A percentile compares a stretch with the other conserved stretches of the same genome.
These are phyloP conservation scores for Chelonus insularis DNA, from an alignment of 1,140 invertebrate species.

Conservation along the genomic window DNA sequence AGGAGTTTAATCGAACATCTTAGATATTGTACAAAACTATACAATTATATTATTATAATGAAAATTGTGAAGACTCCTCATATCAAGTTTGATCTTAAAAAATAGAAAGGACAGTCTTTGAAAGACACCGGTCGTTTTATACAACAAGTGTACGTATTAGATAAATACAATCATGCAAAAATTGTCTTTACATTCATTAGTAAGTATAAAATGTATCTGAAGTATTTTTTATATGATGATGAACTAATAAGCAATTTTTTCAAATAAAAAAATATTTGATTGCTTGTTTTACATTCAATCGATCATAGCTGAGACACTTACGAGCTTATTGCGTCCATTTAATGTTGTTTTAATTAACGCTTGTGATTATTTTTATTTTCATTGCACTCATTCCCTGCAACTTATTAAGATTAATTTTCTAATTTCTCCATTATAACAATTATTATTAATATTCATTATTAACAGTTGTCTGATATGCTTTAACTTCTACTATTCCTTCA, in stretches of 20 bases:
- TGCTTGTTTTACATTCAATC: conserved; percentile 2
- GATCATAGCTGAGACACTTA: conserved; percentile 8
- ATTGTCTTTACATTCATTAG: too few species aligned
- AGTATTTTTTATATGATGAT: conserved; percentile 6
- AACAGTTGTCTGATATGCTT: conserved; percentile 60
- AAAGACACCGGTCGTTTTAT: too few species aligned
- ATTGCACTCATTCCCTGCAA: conserved; percentile 54
- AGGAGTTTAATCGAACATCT: too few species aligned
- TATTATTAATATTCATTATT: conserved; percentile 43
- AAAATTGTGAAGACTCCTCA: too few species aligned
- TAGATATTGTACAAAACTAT: too few species aligned
- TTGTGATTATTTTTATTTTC: conserved; percentile 11
- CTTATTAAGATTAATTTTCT: conserved; percentile 39
- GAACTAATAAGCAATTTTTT: conserved; percentile 1
- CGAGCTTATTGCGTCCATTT: neutral
- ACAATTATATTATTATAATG: too few species aligned
- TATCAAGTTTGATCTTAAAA: too few species aligned
- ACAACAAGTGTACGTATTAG: too few species aligned
- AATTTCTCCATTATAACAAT: conserved; percentile 38
- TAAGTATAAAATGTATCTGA: neutral
- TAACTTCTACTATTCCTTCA: conserved; percentile 33
- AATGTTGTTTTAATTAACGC: neutral
- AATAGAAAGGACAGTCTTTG: too few species aligned
- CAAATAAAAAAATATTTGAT: neutral
- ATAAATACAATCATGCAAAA: too few species aligned